A percentile compares a stretch with the other conserved stretches of the same genome.
These are phyloP conservation scores for Hydraecia micacea DNA, from an alignment of 2,888 invertebrate genomes.

Conservation along the genomic window DNA sequence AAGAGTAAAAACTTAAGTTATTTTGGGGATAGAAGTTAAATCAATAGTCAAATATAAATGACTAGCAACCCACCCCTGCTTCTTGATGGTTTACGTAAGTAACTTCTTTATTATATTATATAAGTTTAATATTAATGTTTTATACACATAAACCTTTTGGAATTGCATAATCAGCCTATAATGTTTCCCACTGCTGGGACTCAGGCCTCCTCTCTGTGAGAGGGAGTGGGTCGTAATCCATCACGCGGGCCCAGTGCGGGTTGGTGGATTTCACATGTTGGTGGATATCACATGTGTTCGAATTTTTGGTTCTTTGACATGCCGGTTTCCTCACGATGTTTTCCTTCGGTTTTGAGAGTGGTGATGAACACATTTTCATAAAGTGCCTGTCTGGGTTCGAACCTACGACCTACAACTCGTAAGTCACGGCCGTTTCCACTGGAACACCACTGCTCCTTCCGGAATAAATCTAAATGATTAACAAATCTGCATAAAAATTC, in stretches of 20 bases:
- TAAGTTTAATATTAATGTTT: background rate
- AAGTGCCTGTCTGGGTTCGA: background rate
- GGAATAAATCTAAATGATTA: background rate
- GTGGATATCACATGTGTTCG: background rate
- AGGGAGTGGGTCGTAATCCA: background rate
- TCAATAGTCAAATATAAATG: conserved; percentile 9
- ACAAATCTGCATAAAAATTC: background rate
- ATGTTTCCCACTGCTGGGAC: background rate
- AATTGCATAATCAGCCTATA: background rate
- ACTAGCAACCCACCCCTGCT: background rate
- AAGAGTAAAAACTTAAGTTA: too few species aligned
- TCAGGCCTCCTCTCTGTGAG: background rate
- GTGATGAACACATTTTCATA: background rate
- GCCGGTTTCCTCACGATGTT: background rate
- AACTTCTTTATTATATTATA: background rate
- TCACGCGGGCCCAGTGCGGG: background rate
- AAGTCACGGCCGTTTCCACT: background rate
- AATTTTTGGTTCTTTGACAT: background rate
- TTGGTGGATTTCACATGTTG: background rate
- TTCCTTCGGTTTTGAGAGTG: background rate
- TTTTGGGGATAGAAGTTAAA: too few species aligned
- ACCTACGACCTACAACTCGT: background rate
- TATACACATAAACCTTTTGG: background rate
- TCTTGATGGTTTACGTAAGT: background rate
- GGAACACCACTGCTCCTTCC: background rate